These are phyloP conservation scores for Eilema depressum DNA, from an alignment of 2,888 invertebrate species.

Conservation along the genomic window DNA sequence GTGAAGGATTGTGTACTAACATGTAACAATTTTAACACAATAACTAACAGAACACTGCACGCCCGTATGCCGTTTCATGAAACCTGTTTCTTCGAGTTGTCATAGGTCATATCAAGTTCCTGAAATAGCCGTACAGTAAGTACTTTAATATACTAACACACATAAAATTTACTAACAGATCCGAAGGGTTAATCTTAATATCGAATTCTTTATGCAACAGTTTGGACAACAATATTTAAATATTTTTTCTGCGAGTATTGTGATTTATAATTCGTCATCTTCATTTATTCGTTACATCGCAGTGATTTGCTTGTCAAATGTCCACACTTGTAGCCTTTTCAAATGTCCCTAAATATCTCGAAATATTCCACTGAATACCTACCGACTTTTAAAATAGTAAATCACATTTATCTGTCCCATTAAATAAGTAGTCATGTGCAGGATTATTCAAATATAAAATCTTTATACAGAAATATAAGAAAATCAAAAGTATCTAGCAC, in stretches of 20 bases:
- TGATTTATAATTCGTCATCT: no score
- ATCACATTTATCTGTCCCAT: neutral
- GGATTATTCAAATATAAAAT: neutral
- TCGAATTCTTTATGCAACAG: neutral
- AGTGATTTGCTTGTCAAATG: no score
- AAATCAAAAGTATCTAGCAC: constrained; percentile 4
- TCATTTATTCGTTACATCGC: no score
- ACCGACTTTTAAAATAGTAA: neutral
- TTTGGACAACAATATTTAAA: no score
- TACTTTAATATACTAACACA: constrained; percentile 50
- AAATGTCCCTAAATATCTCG: neutral
- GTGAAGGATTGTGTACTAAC: constrained; percentile 41
- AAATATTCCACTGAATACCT: neutral
- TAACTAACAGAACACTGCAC: constrained; percentile 86
- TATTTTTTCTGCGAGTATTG: no score
- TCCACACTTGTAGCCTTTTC: no score
- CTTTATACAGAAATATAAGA: neutral
- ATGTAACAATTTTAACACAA: constrained; percentile 62
- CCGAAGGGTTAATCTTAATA: neutral
- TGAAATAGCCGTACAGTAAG: constrained; percentile 85
- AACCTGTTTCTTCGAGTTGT: constrained; percentile 75
- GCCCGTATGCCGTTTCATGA: constrained; percentile 86
- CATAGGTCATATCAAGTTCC: constrained; percentile 80
- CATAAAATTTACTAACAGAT: neutral
- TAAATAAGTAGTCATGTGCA: neutral